phyloP scores from a whole-genome alignment of 2,888 invertebrate genomes.

The Caradrina kadenii region DNA sequence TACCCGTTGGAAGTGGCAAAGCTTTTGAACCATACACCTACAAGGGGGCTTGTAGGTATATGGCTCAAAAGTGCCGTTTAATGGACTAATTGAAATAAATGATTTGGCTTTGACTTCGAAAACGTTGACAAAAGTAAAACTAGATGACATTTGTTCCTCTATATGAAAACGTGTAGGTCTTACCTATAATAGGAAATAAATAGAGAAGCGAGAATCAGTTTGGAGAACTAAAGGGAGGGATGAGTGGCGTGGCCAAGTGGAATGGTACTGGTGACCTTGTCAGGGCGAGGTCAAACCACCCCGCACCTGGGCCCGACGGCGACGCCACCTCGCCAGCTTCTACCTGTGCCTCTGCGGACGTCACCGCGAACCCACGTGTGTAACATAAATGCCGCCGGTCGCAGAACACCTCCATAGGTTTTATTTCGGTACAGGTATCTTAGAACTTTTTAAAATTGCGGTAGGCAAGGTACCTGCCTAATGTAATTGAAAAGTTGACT shows the following conservation, averaged over 20 bases:
- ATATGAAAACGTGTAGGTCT: not conserved
- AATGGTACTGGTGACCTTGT: conserved; percentile 86
- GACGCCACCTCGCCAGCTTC: conserved; percentile 70
- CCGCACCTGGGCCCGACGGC: conserved; percentile 67
- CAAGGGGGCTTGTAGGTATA: too few species aligned
- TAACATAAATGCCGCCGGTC: conserved; percentile 63
- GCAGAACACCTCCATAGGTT: conserved; percentile 37
- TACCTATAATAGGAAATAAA: conserved; percentile 41
- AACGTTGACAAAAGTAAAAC: conserved; percentile 15
- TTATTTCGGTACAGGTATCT: conserved; percentile 2
- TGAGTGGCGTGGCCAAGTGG: conserved; percentile 80
- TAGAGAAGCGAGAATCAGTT: conserved; percentile 71
- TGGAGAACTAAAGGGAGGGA: conserved; percentile 80
- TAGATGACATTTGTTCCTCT: conserved; percentile 4
- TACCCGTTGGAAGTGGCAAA: too few species aligned
- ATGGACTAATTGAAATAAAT: too few species aligned
- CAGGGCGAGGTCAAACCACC: conserved; percentile 84
- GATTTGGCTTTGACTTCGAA: not conserved
- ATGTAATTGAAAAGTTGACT: conserved; percentile 1
- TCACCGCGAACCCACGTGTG: conserved; percentile 73
- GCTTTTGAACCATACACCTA: too few species aligned
- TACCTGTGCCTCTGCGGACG: conserved; percentile 83
- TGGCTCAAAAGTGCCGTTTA: too few species aligned
- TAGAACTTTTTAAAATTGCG: too few species aligned
- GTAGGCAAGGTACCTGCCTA: too few species aligned